phyloP scores from a whole-genome alignment of 2,888 invertebrate species.

The Drosophila nigritarsus region DNA sequence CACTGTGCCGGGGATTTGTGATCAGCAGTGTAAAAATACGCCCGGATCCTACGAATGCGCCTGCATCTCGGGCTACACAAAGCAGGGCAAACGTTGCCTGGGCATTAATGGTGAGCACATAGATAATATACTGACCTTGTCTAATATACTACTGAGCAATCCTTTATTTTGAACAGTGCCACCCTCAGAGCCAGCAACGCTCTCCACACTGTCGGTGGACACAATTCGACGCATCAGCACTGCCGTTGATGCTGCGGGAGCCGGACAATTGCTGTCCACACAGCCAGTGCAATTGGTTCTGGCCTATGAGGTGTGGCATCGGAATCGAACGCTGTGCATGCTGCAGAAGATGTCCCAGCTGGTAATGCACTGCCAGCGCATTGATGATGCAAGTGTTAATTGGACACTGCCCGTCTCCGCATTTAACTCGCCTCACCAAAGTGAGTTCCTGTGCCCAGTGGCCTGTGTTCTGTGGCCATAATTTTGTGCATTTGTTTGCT shows the following conservation, averaged over 20 bases:
- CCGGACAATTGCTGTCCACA: slow-evolving; percentile 84
- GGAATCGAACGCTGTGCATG: slow-evolving; percentile 90
- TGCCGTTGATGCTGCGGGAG: slow-evolving; percentile 26
- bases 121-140: background rate
- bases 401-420: slow-evolving; percentile 87
- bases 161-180: slow-evolving; percentile 86
- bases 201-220: slow-evolving; percentile 89
- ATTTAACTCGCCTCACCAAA: slow-evolving; percentile 88
- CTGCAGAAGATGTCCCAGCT: slow-evolving; percentile 86
- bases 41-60: slow-evolving; percentile 89
- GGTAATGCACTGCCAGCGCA: slow-evolving; percentile 88
- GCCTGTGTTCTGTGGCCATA: slow-evolving; percentile 25
- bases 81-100: slow-evolving; percentile 87
- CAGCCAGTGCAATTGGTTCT: slow-evolving; percentile 71
- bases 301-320: slow-evolving; percentile 89
- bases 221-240: slow-evolving; percentile 88
- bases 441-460: slow-evolving; percentile 83
- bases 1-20: slow-evolving; percentile 89
- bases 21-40: slow-evolving; percentile 90
- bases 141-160: background rate
- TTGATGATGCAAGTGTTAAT: slow-evolving; percentile 87
- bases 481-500: slow-evolving; percentile 41
- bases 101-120: slow-evolving; percentile 89
- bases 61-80: slow-evolving; percentile 90
- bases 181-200: slow-evolving; percentile 87